phyloP scores from a whole-genome alignment of 2,113 vertebrate species.

The Fregata magnificens region DNA sequence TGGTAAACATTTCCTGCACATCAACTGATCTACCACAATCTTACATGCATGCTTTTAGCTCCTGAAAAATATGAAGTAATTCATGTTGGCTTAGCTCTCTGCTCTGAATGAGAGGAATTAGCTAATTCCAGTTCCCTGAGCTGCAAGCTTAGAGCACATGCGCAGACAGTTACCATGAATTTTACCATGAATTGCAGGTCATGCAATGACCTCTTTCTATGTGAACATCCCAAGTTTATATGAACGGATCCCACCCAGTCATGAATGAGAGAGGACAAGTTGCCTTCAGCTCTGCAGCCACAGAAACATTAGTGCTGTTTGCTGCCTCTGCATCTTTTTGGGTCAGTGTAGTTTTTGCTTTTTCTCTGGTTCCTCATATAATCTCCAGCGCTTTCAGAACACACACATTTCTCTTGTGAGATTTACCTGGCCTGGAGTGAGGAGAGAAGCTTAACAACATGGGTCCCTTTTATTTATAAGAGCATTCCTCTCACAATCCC shows the following conservation, averaged over 20 bases:
- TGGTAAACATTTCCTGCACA: neutral
- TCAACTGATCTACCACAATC: neutral
- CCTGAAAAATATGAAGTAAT: neutral
- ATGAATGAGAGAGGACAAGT: neutral
- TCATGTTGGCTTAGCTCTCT: neutral
- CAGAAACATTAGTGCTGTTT: neutral
- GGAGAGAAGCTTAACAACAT: constrained; percentile 29
- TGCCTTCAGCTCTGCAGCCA: neutral
- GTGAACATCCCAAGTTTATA: constrained; percentile 17
- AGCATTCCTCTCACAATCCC: neutral
- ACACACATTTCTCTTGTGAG: neutral
- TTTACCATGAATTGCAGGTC: constrained; percentile 18
- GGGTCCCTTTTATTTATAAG: constrained; percentile 28
- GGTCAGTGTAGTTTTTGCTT: neutral
- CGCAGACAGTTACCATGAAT: constrained; percentile 29
- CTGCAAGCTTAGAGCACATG: neutral
- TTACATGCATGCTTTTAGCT: neutral
- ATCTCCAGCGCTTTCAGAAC: neutral
- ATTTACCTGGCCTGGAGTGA: constrained; percentile 35
- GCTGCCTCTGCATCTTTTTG: neutral
- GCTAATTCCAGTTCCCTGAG: constrained; percentile 38
- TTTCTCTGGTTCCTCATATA: neutral
- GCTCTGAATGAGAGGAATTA: constrained; percentile 18
- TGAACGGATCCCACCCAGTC: neutral
- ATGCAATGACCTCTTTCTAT: neutral